Evolutionary conservation across 2,113 vertebrate genomes (phyloP), one percentile per base, ranked within the genome.

Genomic region (Caloenas nicobarica): DNA sequence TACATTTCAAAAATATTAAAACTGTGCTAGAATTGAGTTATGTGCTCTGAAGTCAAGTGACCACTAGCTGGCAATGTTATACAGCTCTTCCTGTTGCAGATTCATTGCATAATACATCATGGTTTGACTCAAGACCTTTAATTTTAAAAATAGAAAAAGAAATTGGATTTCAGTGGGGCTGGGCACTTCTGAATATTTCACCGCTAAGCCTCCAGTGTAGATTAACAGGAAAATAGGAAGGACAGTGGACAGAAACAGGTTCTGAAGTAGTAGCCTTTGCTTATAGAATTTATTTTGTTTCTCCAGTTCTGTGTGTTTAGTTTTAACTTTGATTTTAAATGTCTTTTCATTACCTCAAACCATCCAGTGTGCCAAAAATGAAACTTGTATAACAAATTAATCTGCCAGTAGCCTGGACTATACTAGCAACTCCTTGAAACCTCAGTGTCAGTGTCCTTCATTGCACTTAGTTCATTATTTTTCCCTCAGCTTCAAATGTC

Each of bases 51-150:
- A 91, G 71, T 80, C 74, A 91, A 93, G 38, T 94, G 80, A 80
- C 97, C 97, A 97, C 97, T 95, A 97, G 97, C 96, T 97, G 97
- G 96, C 97, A 97, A 89, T 97, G 80, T 96, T 97, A 91, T 84
- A 96, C 94, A 96, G 95, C 91, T 96, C 74, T 95, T 96, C 33
- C 34, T 88, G n/a, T 66, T 81, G 57, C 44, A 88, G 95, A 92
- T 66, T 94, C 78, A 85, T 83, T 77, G 68, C 91, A 93, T 93
- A 94, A 85, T 90, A 66, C 79, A 89, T 90, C 81, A 89, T 81
- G 74, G 93, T 92, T 92, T 94, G 86, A 91, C 93, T 97, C 82
- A 86, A 95, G 89, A 94, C 79, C 60, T 96, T 96, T 96, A 96
- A 94, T 94, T 95, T 96, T 95, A 95, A 95, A 97, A 93, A 96